Conservation (phyloP, 2,888 invertebrate species). For the Atherix ibis region DNA sequence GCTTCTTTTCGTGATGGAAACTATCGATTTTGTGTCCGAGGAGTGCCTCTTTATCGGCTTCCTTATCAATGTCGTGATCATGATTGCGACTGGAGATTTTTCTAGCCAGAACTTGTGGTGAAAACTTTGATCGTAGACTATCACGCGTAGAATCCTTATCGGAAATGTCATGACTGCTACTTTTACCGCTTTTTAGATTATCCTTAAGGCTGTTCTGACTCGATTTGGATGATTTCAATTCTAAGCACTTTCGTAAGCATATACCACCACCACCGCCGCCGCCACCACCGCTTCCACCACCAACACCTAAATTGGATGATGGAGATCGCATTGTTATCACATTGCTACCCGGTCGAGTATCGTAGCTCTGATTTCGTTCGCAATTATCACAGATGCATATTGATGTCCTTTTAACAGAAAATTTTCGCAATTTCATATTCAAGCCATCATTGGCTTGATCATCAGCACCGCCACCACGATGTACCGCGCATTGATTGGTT, state of each 20-base stretch:
- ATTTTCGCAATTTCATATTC: conserved; percentile 12
- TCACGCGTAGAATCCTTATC: conserved; percentile 14
- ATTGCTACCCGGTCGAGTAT: conserved; percentile 8
- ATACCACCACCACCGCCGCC: conserved; percentile 8
- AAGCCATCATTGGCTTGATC: conserved; percentile 1
- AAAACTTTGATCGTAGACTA: conserved; percentile 17
- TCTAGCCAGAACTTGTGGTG: conserved; percentile 17
- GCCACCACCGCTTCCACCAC: conserved; percentile 8
- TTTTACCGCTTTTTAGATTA: conserved; percentile 12
- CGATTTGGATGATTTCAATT: conserved; percentile 9
- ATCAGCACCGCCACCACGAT: no score
- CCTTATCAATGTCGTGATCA: conserved; percentile 14
- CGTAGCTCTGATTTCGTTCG: conserved; percentile 12
- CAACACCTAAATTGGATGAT: conserved; percentile 6
- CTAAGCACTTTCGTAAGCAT: conserved; percentile 9
- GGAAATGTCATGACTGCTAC: conserved; percentile 9
- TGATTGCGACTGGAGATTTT: conserved; percentile 16
- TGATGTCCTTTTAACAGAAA: conserved; percentile 11
- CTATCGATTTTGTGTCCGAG: conserved; percentile 16
- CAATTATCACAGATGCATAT: conserved; percentile 16
- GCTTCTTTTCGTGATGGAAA: conserved; percentile 15
- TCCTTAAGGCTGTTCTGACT: conserved; percentile 16
- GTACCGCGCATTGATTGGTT: not conserved
- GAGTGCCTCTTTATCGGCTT: conserved; percentile 17
- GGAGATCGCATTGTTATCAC: conserved; percentile 6